Conservation (phyloP, 2,888 invertebrate genomes). For the Nymphalis polychloros region DNA sequence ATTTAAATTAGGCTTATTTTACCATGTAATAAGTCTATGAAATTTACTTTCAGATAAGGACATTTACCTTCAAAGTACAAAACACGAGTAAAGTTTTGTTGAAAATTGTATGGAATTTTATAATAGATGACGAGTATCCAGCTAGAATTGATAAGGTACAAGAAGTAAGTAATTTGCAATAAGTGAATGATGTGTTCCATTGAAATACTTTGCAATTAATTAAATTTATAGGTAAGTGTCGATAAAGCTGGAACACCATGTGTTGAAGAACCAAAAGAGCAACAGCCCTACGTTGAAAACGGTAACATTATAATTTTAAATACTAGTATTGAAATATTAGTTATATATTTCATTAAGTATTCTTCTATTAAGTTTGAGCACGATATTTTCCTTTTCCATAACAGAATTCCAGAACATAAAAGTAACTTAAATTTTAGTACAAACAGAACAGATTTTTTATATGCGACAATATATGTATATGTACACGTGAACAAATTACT, state of each 20-base stretch:
- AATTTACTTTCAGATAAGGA: conserved; percentile 52
- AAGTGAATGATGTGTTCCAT: background rate
- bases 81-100: conserved; percentile 67
- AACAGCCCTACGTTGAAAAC: conserved; percentile 10
- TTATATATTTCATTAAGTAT: too few species aligned
- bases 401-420: too few species aligned
- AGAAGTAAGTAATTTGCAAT: conserved; percentile 38
- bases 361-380: too few species aligned
- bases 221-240: background rate
- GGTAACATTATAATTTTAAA: conserved; percentile 6
- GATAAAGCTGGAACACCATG: conserved; percentile 14
- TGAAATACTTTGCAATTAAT: background rate
- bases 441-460: too few species aligned
- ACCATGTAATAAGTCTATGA: too few species aligned
- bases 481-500: too few species aligned
- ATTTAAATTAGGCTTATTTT: too few species aligned
- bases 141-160: conserved; percentile 58
- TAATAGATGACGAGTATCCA: conserved; percentile 71
- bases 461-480: too few species aligned
- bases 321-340: too few species aligned
- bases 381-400: too few species aligned
- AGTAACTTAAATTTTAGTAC: too few species aligned
- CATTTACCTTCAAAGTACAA: conserved; percentile 60
- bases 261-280: conserved; percentile 9
- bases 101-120: conserved; percentile 68